Evolutionary conservation across 53 echinoderm and acorn worm genomes (phyloP).

Genomic region (Mesocentrotus franciscanus): DNA sequence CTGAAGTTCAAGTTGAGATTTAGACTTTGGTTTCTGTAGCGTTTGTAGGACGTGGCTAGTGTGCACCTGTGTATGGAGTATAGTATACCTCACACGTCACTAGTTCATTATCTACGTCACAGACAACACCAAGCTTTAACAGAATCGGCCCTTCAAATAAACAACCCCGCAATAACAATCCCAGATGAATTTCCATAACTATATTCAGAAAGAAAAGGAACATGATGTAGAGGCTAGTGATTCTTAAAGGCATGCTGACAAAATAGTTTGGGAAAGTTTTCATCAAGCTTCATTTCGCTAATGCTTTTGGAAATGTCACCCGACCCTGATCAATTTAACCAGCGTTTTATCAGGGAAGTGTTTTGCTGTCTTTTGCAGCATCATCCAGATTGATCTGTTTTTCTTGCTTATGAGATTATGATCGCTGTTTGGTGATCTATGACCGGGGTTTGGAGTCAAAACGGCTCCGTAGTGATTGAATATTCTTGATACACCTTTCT

Average conservation of each 20-base stretch:
- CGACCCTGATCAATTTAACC: neutral
- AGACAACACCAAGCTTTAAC: neutral
- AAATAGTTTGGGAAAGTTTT: conserved; percentile 30
- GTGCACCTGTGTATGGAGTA: neutral
- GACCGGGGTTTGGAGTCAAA: neutral
- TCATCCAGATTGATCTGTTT: neutral
- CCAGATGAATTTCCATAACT: neutral
- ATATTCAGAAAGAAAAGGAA: neutral
- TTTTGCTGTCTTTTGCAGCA: neutral
- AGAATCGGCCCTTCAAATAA: neutral
- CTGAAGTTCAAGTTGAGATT: neutral
- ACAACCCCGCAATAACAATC: neutral
- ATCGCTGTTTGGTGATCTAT: neutral
- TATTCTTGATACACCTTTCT: neutral
- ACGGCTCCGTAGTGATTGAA: conserved; percentile 10
- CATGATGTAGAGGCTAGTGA: neutral
- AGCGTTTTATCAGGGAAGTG: neutral
- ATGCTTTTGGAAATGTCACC: conserved; percentile 29
- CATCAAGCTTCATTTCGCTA: conserved; percentile 37
- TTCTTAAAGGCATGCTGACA: conserved; percentile 23
- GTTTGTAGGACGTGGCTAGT: neutral
- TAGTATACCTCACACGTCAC: neutral
- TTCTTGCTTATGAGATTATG: neutral
- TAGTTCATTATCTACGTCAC: neutral
- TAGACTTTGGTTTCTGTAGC: neutral